Conservation (phyloP, 2,113 vertebrate genomes). For the Spizaetus ornatus region DNA sequence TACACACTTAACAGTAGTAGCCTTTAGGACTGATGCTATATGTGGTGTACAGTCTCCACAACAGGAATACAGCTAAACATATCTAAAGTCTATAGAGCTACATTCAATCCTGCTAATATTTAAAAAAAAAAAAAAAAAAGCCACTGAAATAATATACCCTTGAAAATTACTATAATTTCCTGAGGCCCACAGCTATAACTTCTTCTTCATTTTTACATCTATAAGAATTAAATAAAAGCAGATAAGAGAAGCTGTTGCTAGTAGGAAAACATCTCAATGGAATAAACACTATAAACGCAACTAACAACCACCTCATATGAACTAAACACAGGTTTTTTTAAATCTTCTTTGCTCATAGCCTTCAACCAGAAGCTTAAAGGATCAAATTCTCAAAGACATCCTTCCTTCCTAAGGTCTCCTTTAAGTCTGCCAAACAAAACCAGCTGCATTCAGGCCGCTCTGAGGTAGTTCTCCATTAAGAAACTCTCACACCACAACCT, state of each 20-base stretch:
- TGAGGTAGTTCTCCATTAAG: background rate
- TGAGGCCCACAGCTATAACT: background rate
- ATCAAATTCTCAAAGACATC: background rate
- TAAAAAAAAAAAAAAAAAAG: background rate
- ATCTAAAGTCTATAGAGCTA: background rate
- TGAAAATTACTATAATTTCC: background rate
- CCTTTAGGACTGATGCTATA: background rate
- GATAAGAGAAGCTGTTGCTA: background rate
- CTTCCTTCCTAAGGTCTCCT: background rate
- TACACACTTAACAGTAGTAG: background rate
- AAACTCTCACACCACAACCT: background rate
- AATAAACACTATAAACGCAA: background rate
- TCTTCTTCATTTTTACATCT: background rate
- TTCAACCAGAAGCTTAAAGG: background rate
- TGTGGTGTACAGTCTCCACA: too few species aligned
- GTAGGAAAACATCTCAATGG: background rate
- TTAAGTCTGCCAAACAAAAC: background rate
- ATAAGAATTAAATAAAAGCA: background rate
- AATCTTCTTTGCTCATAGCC: background rate
- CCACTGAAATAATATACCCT: background rate
- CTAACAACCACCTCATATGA: background rate
- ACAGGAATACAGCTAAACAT: background rate
- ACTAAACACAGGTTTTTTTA: background rate
- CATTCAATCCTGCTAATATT: background rate
- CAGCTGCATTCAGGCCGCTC: background rate